Conservation (phyloP, 1,140 invertebrate genomes). For the Armadillidium nasatum region DNA sequence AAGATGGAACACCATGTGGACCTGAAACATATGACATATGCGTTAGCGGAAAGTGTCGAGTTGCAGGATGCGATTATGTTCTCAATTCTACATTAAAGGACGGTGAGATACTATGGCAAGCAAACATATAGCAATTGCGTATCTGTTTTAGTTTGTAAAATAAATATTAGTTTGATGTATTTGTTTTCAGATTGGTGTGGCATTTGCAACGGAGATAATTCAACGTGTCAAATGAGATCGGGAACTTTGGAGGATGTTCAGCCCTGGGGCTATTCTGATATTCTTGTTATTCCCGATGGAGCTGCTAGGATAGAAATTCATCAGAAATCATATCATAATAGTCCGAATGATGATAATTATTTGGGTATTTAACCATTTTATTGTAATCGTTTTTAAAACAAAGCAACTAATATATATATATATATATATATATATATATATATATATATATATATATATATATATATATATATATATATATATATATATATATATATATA, state of each 20-base stretch:
- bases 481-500: too few species aligned
- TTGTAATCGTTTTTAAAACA: too few species aligned
- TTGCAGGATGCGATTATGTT: constrained; percentile 80
- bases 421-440: too few species aligned
- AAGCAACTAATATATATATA: too few species aligned
- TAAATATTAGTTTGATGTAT: too few species aligned
- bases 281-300: constrained; percentile 74
- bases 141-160: too few species aligned
- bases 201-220: constrained; percentile 80
- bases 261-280: constrained; percentile 65
- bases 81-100: constrained; percentile 68
- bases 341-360: constrained; percentile 71
- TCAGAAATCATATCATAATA: constrained; percentile 60
- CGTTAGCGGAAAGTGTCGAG: constrained; percentile 74
- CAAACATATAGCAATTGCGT: too few species aligned
- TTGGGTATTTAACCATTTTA: too few species aligned
- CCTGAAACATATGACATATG: constrained; percentile 74
- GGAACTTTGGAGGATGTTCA: constrained; percentile 58
- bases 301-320: constrained; percentile 72
- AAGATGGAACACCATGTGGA: constrained; percentile 85
- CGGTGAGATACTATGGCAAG: constrained; percentile 52
- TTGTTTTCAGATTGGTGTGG: constrained; percentile 68
- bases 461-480: too few species aligned
- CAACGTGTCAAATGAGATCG: constrained; percentile 65
- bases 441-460: too few species aligned